Evolutionary conservation across 2,888 invertebrate species (phyloP).

Genomic region (Drosophila tripunctata): DNA sequence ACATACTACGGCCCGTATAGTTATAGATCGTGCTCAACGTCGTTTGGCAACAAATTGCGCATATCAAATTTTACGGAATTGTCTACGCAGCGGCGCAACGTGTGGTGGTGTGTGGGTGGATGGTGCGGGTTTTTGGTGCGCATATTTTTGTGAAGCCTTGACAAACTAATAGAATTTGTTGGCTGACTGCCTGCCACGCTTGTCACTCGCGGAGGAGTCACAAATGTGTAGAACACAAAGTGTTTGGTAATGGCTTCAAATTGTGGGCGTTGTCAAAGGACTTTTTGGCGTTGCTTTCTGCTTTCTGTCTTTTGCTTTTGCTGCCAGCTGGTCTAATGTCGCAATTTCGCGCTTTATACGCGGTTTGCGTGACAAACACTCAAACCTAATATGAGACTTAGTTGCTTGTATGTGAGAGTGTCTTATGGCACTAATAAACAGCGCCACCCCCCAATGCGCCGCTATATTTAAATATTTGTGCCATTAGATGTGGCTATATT

Average conservation of each 20-base stretch:
- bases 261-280: constrained; percentile 65
- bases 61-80: constrained; percentile 78
- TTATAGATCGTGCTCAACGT: constrained; percentile 50
- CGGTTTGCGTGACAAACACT: constrained; percentile 68
- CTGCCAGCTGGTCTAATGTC: constrained; percentile 59
- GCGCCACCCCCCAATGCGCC: not conserved
- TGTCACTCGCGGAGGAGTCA: not conserved
- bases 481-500: constrained; percentile 62
- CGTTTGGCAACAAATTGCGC: constrained; percentile 76
- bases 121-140: not conserved
- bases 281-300: constrained; percentile 1
- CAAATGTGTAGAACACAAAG: constrained; percentile 57
- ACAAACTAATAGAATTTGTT: constrained; percentile 75
- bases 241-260: constrained; percentile 71
- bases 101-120: constrained; percentile 5
- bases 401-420: constrained; percentile 8
- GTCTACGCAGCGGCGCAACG: constrained; percentile 46
- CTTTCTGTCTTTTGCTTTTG: constrained; percentile 29
- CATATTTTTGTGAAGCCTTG: constrained; percentile 55
- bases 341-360: constrained; percentile 71
- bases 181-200: constrained; percentile 46
- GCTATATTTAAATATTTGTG: constrained; percentile 65
- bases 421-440: constrained; percentile 25
- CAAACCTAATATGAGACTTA: constrained; percentile 19
- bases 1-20: constrained; percentile 18